A percentile compares a stretch with the other conserved stretches of the same genome.
Conservation (phyloP, 2,888 invertebrate genomes). For the Oegoconia quadripuncta region DNA sequence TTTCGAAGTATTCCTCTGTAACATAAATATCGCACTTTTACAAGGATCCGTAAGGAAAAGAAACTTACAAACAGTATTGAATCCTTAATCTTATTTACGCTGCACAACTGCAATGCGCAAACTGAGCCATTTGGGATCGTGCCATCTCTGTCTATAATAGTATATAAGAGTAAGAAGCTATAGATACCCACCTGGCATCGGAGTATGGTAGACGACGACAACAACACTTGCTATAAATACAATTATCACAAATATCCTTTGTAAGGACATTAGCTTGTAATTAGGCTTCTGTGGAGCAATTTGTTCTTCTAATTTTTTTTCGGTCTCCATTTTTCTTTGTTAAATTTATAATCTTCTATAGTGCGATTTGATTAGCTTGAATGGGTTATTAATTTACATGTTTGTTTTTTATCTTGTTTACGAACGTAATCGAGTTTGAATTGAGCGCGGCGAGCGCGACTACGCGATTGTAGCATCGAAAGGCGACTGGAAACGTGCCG, state of each 20-base stretch:
- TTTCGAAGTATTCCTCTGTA: constrained; percentile 85
- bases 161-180: too few relatives aligned
- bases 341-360: too few relatives aligned
- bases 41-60: too few relatives aligned
- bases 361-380: too few relatives aligned
- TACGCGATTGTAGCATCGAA: constrained; percentile 58
- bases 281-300: constrained; percentile 61
- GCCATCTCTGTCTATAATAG: too few relatives aligned
- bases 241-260: constrained; percentile 82
- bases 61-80: too few relatives aligned
- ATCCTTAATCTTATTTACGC: too few relatives aligned
- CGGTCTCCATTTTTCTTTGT: constrained; percentile 50
- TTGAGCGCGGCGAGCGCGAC: constrained; percentile 41
- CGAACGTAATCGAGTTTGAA: not conserved
- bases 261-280: constrained; percentile 79
- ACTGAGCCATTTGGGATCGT: too few relatives aligned
- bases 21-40: too few relatives aligned
- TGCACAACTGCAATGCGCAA: too few relatives aligned
- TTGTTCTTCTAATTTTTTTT: constrained; percentile 37
- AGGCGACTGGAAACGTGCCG: constrained; percentile 51
- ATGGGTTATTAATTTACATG: not conserved
- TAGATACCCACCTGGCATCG: constrained; percentile 85
- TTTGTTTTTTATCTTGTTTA: constrained; percentile 2
- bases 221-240: constrained; percentile 83
- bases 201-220: constrained; percentile 84